Evolutionary conservation across 37 sponge, comb jelly and placozoan species (phyloP), one percentile per base, ranked within the genome.

Genomic region (Agelas oroides): DNA sequence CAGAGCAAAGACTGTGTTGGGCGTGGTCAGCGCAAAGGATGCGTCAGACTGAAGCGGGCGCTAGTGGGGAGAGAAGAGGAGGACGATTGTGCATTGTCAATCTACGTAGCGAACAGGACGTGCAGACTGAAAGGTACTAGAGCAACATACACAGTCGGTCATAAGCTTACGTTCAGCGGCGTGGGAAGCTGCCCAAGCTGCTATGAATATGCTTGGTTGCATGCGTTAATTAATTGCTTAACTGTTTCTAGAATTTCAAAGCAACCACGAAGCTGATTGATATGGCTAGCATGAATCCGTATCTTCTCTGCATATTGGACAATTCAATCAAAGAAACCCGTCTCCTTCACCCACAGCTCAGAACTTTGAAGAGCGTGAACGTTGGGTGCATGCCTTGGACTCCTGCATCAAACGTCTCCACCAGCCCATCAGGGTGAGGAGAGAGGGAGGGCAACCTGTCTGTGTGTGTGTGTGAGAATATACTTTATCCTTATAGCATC

Each of bases 41-140:
- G 95, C 54, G 70, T 94, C 56, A 55, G 79, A 18, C 71, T 97
- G 28, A 89, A 89, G 75, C 87, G 76, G 18, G 97, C 97, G 37
- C 77, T 97, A 52, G 52, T 97, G n/a, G 97, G 97, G 6, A 96
- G 93, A 17, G 95, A 94, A 35, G 99, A 98, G 66, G 89, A 94
- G 69, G 99, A 99, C 33, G 95, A 96, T 40, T 94, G 92, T 65
- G 93, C 97, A 1, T 96, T 99, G 67, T 95, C 99, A 0, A 90
- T 99, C 27, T 82, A 89, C 52, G 72, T 85, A 0, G 94, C 93
- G 30, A 84, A 85, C 65, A 85, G 91, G 64, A 90, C 90, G 6
- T 99, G 71, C 84, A 95, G 95, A 63, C 94, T 99, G 53, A 91
- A 96, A 84, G 90, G 94, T 90, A 70, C 2, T 28, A 41, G 36